These are phyloP conservation scores for Molossus molossus DNA, from an alignment of 2,797 vertebrate genomes.

Conservation along the genomic window DNA sequence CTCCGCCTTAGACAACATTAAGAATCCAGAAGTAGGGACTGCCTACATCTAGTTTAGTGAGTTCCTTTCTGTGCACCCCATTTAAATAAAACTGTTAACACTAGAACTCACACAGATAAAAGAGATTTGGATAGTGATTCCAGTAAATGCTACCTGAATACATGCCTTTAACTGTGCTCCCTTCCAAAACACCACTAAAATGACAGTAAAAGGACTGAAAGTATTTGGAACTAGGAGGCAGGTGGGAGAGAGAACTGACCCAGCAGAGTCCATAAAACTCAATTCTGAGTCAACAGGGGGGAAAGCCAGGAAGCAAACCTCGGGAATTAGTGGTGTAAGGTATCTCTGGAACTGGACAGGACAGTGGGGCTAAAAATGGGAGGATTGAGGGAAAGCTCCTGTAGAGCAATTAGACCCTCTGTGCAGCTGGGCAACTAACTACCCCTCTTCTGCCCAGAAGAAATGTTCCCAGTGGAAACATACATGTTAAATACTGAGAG, in stretches of 20 bases:
- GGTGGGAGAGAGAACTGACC: not conserved
- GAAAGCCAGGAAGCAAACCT: conserved; percentile 44
- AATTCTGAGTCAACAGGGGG: not conserved
- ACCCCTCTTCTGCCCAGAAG: not conserved
- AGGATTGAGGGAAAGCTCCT: not conserved
- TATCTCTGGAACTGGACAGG: not conserved
- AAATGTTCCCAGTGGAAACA: not conserved
- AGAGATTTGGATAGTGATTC: not conserved
- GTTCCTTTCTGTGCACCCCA: not conserved
- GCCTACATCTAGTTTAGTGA: not conserved
- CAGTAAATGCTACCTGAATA: not conserved
- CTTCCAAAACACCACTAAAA: conserved; percentile 39
- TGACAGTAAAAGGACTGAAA: conserved; percentile 25
- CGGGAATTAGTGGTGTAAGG: not conserved
- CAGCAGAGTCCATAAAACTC: conserved; percentile 7
- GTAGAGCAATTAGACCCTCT: not conserved
- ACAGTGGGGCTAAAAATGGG: not conserved
- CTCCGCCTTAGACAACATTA: not conserved
- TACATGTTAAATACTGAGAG: not conserved
- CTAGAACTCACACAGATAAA: not conserved
- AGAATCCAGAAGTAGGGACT: conserved; percentile 2
- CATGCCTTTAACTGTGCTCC: not conserved
- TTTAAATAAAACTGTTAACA: conserved; percentile 36
- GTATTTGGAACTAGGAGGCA: not conserved
- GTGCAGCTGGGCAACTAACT: not conserved